A percentile compares a stretch with the other conserved stretches of the same genome.
These are phyloP conservation scores for Denticeps clupeoides DNA, from an alignment of 2,797 vertebrate genomes.

Conservation along the genomic window DNA sequence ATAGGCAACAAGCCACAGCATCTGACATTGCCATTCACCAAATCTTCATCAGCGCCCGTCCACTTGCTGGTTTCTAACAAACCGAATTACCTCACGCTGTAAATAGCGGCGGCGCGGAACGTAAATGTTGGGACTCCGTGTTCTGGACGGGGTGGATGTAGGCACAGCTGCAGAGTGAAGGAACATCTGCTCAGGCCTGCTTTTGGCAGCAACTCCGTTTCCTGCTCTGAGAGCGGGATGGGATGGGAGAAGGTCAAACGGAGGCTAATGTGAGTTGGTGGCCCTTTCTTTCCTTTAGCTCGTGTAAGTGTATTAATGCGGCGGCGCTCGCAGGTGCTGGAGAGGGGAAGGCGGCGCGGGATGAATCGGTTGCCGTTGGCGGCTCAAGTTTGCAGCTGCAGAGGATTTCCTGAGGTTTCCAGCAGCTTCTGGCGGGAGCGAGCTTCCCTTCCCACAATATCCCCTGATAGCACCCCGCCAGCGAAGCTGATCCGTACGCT, in stretches of 20 bases:
- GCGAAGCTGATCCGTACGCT: too few relatives aligned
- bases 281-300: slow-evolving; percentile 17
- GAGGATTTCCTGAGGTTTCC: slow-evolving; percentile 40
- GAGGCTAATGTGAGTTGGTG: slow-evolving; percentile 22
- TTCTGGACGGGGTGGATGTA: slow-evolving; percentile 11
- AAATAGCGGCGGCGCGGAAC: not conserved
- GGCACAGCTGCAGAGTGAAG: slow-evolving; percentile 27
- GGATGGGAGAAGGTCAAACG: slow-evolving; percentile 26
- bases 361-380: slow-evolving; percentile 35
- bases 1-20: slow-evolving; percentile 2
- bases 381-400: slow-evolving; percentile 34
- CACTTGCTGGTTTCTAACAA: not conserved
- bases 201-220: slow-evolving; percentile 17
- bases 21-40: slow-evolving; percentile 3
- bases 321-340: too few relatives aligned
- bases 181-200: slow-evolving; percentile 29
- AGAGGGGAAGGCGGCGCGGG: slow-evolving; percentile 14
- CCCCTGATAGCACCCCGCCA: not conserved
- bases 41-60: slow-evolving; percentile 4
- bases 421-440: slow-evolving; percentile 36
- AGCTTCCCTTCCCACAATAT: slow-evolving; percentile 9
- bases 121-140: slow-evolving; percentile 12
- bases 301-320: slow-evolving; percentile 27
- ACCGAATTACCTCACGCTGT: not conserved
- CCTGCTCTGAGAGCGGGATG: slow-evolving; percentile 20